Evolutionary conservation across 2,113 vertebrate species (phyloP).

Genomic region (Silurus meridionalis): DNA sequence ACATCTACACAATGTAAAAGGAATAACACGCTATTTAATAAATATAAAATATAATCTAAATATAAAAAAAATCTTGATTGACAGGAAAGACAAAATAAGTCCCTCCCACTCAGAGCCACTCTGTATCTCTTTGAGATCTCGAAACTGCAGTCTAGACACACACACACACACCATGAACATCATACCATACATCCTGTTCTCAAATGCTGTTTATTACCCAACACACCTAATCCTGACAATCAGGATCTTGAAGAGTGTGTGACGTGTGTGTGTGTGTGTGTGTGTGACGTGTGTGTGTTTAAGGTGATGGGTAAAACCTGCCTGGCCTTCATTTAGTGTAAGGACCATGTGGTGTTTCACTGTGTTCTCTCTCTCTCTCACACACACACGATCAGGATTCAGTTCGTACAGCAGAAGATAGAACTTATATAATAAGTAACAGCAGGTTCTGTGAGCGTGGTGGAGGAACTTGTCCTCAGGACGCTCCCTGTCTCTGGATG

Average conservation of each 20-base stretch:
- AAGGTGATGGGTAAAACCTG: neutral
- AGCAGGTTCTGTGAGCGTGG: neutral
- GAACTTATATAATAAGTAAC: too few species aligned
- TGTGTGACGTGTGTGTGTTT: neutral
- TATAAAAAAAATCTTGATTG: neutral
- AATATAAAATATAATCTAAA: too few species aligned
- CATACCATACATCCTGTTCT: neutral
- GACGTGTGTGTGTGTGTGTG: neutral
- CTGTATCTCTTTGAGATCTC: too few species aligned
- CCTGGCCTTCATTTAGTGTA: neutral
- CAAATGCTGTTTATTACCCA: neutral
- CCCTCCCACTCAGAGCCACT: neutral
- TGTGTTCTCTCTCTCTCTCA: neutral
- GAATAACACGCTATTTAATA: too few species aligned
- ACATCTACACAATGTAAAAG: too few species aligned
- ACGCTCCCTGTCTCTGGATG: conserved; percentile 73
- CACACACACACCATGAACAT: neutral
- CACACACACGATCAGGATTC: neutral
- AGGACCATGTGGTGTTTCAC: neutral
- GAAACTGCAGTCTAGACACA: neutral
- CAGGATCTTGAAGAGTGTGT: neutral
- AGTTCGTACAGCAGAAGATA: neutral
- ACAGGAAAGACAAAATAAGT: neutral
- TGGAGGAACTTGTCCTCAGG: conserved; percentile 31
- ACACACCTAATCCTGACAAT: neutral